phyloP scores from a whole-genome alignment of 2,113 vertebrate genomes.

The Copsychus sechellarum region DNA sequence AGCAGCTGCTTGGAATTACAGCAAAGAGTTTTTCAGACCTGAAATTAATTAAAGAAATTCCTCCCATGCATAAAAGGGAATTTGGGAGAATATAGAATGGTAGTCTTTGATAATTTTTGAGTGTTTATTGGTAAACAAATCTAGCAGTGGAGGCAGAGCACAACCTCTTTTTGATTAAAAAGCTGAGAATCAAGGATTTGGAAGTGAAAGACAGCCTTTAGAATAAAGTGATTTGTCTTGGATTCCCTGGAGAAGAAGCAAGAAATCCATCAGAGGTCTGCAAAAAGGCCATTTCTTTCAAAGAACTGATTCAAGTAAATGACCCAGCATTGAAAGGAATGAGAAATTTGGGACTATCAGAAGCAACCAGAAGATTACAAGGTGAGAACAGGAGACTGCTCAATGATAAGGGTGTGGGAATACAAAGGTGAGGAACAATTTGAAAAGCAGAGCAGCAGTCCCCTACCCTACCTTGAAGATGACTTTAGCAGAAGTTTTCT shows the following conservation, averaged over 20 bases:
- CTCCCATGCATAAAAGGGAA: constrained; percentile 1
- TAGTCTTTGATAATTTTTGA: not conserved
- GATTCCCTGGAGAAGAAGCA: not conserved
- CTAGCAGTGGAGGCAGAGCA: not conserved
- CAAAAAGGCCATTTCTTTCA: not conserved
- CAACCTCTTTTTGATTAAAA: not conserved
- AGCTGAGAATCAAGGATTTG: not conserved
- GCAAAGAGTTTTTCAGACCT: not conserved
- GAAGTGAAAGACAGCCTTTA: not conserved
- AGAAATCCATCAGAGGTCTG: not conserved
- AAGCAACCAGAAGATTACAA: not conserved
- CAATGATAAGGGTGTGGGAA: not conserved
- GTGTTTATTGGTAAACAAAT: constrained; percentile 14
- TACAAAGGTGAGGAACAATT: not conserved
- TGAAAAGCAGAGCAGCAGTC: not conserved
- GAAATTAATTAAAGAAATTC: constrained; percentile 50
- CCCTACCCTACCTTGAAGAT: not conserved
- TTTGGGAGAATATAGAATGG: not conserved
- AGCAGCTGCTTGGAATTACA: constrained; percentile 1
- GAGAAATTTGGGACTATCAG: not conserved
- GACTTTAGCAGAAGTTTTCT: not conserved
- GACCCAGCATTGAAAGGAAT: not conserved
- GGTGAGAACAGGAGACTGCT: not conserved
- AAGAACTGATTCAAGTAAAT: not conserved
- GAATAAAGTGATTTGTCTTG: constrained; percentile 16